Conservation (phyloP, 2,797 vertebrate species). For the Hyperoplus lanceolatus region DNA sequence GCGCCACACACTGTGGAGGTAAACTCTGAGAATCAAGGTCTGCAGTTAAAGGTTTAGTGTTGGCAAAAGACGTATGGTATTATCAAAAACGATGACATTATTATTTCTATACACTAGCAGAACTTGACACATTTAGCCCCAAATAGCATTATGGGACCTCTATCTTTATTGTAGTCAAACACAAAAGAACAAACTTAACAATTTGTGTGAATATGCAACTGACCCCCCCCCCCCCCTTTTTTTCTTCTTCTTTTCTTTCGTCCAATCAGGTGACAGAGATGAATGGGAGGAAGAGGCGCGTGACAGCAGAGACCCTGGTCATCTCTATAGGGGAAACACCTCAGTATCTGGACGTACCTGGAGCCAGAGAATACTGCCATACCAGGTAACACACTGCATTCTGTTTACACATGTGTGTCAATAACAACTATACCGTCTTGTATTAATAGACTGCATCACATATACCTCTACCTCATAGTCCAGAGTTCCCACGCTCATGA, state of each 20-base stretch:
- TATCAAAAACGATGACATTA: no score
- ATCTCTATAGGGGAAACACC: conserved; percentile 89
- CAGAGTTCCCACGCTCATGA: no score
- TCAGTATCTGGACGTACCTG: conserved; percentile 84
- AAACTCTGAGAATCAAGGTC: neutral
- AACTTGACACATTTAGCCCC: no score
- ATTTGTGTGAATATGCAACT: no score
- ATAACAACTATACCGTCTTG: neutral
- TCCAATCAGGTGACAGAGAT: conserved; percentile 84
- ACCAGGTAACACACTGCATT: conserved; percentile 81
- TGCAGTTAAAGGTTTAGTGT: no score
- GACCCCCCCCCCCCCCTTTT: no score
- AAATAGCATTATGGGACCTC: no score
- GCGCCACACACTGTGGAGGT: conserved; percentile 88
- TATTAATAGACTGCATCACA: neutral
- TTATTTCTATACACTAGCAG: no score
- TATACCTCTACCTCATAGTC: no score
- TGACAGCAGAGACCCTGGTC: conserved; percentile 86
- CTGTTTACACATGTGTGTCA: neutral
- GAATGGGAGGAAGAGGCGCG: conserved; percentile 81
- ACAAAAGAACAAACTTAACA: no score
- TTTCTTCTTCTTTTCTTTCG: conserved; percentile 17
- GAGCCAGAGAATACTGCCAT: conserved; percentile 88
- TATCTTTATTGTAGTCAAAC: no score
- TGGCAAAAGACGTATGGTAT: no score